phyloP scores from a whole-genome alignment of 2,888 invertebrate genomes.

The Aethes cnicana region DNA sequence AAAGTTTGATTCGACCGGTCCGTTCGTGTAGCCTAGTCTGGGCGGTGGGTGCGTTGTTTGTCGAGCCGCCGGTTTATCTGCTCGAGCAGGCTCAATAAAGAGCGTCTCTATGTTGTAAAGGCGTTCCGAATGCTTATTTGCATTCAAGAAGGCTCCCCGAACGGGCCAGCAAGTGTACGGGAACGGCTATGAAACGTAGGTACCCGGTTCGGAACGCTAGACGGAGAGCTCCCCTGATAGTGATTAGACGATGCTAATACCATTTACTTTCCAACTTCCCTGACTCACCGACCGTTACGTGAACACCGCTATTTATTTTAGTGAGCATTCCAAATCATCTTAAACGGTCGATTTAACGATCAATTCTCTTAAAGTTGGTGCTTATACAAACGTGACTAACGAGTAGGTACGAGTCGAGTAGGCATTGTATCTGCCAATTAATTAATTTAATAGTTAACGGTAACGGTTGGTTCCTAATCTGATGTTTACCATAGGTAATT shows the following conservation, averaged over 20 bases:
- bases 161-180: slow-evolving; percentile 71
- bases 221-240: slow-evolving; percentile 75
- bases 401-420: too few species aligned
- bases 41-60: slow-evolving; percentile 57
- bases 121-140: slow-evolving; percentile 79
- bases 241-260: slow-evolving; percentile 81
- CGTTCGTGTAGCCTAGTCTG: too few species aligned
- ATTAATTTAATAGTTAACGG: too few species aligned
- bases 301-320: slow-evolving; percentile 73
- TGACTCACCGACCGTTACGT: slow-evolving; percentile 74
- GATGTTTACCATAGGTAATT: too few species aligned
- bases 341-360: slow-evolving; percentile 52
- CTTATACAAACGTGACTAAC: too few species aligned
- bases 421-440: too few species aligned
- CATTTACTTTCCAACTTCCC: slow-evolving; percentile 79
- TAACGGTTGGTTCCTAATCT: too few species aligned
- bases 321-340: slow-evolving; percentile 68
- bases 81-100: slow-evolving; percentile 73
- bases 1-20: slow-evolving; percentile 26
- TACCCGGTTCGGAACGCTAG: slow-evolving; percentile 58
- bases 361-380: slow-evolving; percentile 36
- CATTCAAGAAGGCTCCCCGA: slow-evolving; percentile 75
- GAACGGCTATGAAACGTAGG: slow-evolving; percentile 58
- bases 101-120: slow-evolving; percentile 75
- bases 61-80: slow-evolving; percentile 62